phyloP scores from a whole-genome alignment of 1,140 invertebrate genomes.

The Acromyrmex charruanus region DNA sequence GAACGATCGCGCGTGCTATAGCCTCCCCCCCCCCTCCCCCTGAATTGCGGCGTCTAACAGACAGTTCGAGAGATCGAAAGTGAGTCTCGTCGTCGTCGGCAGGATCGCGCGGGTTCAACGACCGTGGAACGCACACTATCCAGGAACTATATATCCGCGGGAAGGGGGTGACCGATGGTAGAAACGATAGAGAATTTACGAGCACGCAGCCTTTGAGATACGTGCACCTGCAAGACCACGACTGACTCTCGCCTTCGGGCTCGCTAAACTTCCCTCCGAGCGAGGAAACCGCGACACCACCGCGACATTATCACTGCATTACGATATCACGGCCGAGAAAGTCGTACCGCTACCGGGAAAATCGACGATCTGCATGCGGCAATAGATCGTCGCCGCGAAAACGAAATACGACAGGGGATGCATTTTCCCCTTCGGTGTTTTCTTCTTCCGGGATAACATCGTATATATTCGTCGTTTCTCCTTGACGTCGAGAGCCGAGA shows the following conservation, averaged over 20 bases:
- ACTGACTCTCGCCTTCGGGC: neutral
- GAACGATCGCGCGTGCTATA: constrained; percentile 71
- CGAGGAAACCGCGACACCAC: constrained; percentile 45
- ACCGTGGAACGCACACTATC: constrained; percentile 53
- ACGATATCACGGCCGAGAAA: neutral
- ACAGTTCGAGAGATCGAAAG: constrained; percentile 66
- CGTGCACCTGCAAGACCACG: constrained; percentile 35
- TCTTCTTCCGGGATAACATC: neutral
- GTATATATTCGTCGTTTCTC: constrained; percentile 27
- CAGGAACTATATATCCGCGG: constrained; percentile 55
- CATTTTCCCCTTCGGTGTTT: neutral
- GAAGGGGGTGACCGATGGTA: constrained; percentile 18
- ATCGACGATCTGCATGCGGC: constrained; percentile 27
- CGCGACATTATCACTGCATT: constrained; percentile 33
- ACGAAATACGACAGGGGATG: constrained; percentile 11
- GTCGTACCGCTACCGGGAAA: neutral
- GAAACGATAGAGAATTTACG: constrained; percentile 43
- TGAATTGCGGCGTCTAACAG: constrained; percentile 38
- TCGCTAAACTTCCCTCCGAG: neutral
- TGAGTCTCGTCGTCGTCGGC: constrained; percentile 56
- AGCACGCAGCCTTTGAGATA: constrained; percentile 60
- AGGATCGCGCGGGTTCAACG: constrained; percentile 70
- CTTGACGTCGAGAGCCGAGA: neutral
- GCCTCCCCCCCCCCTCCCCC: neutral
- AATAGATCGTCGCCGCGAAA: constrained; percentile 34